phyloP scores from a whole-genome alignment of 2,888 invertebrate species.

The Glaucopsyche alexis region DNA sequence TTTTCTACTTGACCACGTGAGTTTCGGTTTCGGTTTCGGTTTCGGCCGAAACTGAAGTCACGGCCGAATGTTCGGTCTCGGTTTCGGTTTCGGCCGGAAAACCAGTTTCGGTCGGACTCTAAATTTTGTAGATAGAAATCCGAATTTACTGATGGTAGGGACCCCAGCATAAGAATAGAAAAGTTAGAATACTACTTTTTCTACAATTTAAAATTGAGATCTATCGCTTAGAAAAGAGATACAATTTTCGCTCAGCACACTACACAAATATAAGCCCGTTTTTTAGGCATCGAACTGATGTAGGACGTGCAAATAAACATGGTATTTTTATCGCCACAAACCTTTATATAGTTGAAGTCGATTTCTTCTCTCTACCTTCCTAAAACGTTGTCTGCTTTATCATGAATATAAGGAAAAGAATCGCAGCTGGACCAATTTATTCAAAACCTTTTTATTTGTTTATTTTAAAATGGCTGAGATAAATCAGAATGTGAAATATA shows the following conservation, averaged over 20 bases:
- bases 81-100: too few relatives aligned
- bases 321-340: slow-evolving; percentile 78
- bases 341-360: slow-evolving; percentile 80
- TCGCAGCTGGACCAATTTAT: slow-evolving; percentile 57
- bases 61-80: too few relatives aligned
- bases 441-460: slow-evolving; percentile 7
- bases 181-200: slow-evolving; percentile 49
- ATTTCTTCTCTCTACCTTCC: slow-evolving; percentile 77
- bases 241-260: slow-evolving; percentile 51
- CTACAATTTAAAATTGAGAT: slow-evolving; percentile 29
- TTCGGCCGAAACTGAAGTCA: too few relatives aligned
- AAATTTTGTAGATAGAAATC: slow-evolving; percentile 66
- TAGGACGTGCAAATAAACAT: slow-evolving; percentile 80
- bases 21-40: too few relatives aligned
- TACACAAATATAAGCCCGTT: slow-evolving; percentile 52
- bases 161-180: slow-evolving; percentile 63
- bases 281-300: slow-evolving; percentile 62
- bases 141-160: slow-evolving; percentile 72
- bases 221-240: slow-evolving; percentile 38
- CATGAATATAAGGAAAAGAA: slow-evolving; percentile 68
- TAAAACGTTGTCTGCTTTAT: slow-evolving; percentile 77
- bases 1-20: too few relatives aligned
- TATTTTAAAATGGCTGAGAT: neutral
- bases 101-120: too few relatives aligned
- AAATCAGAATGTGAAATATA: neutral